A percentile compares a stretch with the other conserved stretches of the same genome.
Evolutionary conservation across 2,888 invertebrate species (phyloP).

Genomic region (Andrena hattorfiana): DNA sequence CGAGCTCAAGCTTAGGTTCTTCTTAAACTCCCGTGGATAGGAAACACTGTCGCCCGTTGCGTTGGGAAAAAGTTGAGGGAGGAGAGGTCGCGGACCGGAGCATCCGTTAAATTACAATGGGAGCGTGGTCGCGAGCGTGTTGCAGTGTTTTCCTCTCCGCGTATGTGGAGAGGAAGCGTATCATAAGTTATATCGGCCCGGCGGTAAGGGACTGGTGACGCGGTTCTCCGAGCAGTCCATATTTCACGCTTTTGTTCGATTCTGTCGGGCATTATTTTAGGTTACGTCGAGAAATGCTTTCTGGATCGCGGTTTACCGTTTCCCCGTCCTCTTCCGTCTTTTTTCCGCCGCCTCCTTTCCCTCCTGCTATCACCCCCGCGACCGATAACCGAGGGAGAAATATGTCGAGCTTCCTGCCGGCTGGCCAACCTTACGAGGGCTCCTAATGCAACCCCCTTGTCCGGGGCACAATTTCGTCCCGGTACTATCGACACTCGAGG

Average conservation of each 20-base stretch:
- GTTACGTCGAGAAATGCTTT: constrained; percentile 82
- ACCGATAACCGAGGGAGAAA: constrained; percentile 77
- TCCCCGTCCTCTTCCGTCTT: constrained; percentile 44
- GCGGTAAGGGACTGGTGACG: constrained; percentile 76
- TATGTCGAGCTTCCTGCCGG: constrained; percentile 81
- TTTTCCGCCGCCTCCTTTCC: constrained; percentile 4
- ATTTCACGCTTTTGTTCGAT: constrained; percentile 85
- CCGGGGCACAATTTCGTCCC: constrained; percentile 47
- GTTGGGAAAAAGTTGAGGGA: neutral
- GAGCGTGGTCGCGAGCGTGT: constrained; percentile 54
- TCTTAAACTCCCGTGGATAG: constrained; percentile 41
- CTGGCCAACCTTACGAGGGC: constrained; percentile 61
- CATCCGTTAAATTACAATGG: constrained; percentile 75
- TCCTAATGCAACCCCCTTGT: constrained; percentile 66
- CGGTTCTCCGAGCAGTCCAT: constrained; percentile 74
- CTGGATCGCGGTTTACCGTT: constrained; percentile 78
- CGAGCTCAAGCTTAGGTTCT: constrained; percentile 17
- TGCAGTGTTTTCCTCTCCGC: constrained; percentile 68
- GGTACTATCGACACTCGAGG: constrained; percentile 54
- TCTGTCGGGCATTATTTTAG: constrained; percentile 84
- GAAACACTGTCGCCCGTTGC: constrained; percentile 2
- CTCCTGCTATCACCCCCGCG: neutral
- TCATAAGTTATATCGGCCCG: constrained; percentile 81
- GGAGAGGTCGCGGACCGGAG: constrained; percentile 28
- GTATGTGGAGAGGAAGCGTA: constrained; percentile 77